A percentile compares a stretch with the other conserved stretches of the same genome.
phyloP scores from a whole-genome alignment of 2,888 invertebrate genomes.

The Diaprepes abbreviatus region DNA sequence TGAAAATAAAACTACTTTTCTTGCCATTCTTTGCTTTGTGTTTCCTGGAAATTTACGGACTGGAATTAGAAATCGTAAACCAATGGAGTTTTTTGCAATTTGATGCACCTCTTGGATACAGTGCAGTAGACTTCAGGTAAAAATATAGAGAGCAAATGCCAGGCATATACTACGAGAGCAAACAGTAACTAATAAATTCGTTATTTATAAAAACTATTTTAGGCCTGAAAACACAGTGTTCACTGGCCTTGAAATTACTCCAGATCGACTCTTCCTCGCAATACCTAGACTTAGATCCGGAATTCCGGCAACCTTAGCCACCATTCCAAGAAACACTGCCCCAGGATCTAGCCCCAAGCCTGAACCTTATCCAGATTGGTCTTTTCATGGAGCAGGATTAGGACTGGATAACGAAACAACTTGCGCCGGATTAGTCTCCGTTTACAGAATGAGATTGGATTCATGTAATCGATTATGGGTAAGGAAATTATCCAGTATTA shows the following conservation, averaged over 20 bases:
- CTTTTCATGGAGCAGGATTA: conserved; percentile 80
- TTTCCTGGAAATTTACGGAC: conserved; percentile 38
- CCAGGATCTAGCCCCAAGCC: conserved; percentile 76
- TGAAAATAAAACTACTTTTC: not conserved
- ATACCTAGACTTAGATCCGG: conserved; percentile 82
- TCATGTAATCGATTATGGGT: conserved; percentile 87
- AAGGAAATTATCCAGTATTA: too few relatives aligned
- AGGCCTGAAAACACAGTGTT: conserved; percentile 82
- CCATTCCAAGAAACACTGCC: conserved; percentile 76
- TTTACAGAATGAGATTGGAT: conserved; percentile 82
- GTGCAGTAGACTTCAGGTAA: conserved; percentile 60
- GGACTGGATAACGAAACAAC: conserved; percentile 76
- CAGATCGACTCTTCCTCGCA: conserved; percentile 81
- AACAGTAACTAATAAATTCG: too few relatives aligned
- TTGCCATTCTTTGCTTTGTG: conserved; percentile 3
- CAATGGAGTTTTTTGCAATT: conserved; percentile 80
- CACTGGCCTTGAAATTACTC: conserved; percentile 81
- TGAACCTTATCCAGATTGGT: conserved; percentile 67
- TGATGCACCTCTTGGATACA: conserved; percentile 74
- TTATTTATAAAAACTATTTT: too few relatives aligned
- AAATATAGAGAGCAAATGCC: too few relatives aligned
- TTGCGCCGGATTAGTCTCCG: conserved; percentile 83
- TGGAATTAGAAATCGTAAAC: conserved; percentile 75
- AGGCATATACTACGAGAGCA: too few relatives aligned
- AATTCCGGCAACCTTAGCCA: conserved; percentile 81